Base-by-base conservation (phyloP, 2,797 vertebrate genomes). In the Setipinna tenuifilis region DNA sequence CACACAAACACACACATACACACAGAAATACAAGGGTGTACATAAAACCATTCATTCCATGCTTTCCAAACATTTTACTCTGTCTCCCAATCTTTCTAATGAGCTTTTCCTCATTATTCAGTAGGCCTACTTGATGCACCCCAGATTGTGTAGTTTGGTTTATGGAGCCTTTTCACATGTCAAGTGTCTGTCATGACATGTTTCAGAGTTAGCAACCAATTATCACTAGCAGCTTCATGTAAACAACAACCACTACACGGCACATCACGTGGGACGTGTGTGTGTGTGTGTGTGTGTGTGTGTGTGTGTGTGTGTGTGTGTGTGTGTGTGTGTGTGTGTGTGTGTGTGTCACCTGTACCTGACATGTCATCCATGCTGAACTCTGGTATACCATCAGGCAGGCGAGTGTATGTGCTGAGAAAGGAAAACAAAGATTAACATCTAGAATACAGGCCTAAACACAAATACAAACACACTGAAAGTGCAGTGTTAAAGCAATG, bases 311-410 rank as follows among this genome's bases (percentile, higher is more conserved):
- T 54, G 50, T 25, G 61, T 65, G 61, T 65, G n/a, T 31, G 68
- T 75, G 68, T 19, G 68, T 75, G 71, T 75, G 16, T 54, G 83
- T 54, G 83, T 75, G 14, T 83, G 31, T 68, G 59, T 35, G 83
- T 83, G 35, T 48, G 28, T 28, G 82, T 17, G 84, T 57, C 28
- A 82, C 25, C 44, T 82, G 31, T 95, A 96, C 96, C 95, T 92
- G 95, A 93, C 93, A 95, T 93, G 90, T 89, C 91, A 92, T 95
- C 95, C 88, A 92, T 86, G 87, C 92, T 93, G 89, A 90, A 90
- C 17, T 94, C 92, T 57, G 92, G 90, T 87, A 95, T 86, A 83
- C 94, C 92, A 88, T 95, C 94, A 16, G 94, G 93, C 28, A 96
- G 90, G 89, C 93, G 91, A 83, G 91, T 91, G 87, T 91, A 87